Conservation (phyloP, 2,888 invertebrate species). For the Kuschelorhynchus macadamiae region DNA sequence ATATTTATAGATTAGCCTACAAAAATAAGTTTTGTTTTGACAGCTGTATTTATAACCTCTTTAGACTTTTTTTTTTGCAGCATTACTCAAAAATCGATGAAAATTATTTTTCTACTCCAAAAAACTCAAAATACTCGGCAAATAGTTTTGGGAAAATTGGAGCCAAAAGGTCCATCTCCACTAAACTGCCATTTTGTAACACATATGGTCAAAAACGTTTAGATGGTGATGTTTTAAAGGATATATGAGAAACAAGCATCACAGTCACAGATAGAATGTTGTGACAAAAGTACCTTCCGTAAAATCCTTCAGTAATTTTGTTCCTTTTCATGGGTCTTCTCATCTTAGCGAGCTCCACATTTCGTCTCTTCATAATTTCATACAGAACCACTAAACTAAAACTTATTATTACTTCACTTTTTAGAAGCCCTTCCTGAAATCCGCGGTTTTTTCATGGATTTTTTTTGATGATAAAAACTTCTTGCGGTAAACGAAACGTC, state of each 20-base stretch:
- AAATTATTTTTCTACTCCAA: too few relatives aligned
- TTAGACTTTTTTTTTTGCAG: neutral
- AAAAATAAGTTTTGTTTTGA: constrained; percentile 62
- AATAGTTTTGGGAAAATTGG: neutral
- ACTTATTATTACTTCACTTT: constrained; percentile 63
- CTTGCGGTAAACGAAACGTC: constrained; percentile 68
- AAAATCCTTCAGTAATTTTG: constrained; percentile 98
- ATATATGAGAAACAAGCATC: constrained; percentile 41
- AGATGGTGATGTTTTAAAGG: constrained; percentile 61
- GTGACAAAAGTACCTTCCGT: constrained; percentile 97
- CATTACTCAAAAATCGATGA: too few relatives aligned
- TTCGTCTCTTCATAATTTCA: constrained; percentile 97
- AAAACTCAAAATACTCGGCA: neutral
- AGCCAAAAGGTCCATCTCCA: constrained; percentile 35
- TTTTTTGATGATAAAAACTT: constrained; percentile 62
- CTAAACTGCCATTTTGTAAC: constrained; percentile 71
- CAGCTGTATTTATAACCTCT: constrained; percentile 61
- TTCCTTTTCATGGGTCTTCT: constrained; percentile 97
- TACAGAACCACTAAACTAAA: constrained; percentile 62
- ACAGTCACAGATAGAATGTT: constrained; percentile 51
- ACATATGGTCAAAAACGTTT: constrained; percentile 67
- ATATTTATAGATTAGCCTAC: constrained; percentile 50
- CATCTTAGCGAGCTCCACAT: constrained; percentile 97
- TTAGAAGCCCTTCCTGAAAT: constrained; percentile 62
- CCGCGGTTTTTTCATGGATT: constrained; percentile 65